A percentile compares a stretch with the other conserved stretches of the same genome.
Evolutionary conservation across 2,113 vertebrate species (phyloP).

Genomic region (Trogon melanurus): DNA sequence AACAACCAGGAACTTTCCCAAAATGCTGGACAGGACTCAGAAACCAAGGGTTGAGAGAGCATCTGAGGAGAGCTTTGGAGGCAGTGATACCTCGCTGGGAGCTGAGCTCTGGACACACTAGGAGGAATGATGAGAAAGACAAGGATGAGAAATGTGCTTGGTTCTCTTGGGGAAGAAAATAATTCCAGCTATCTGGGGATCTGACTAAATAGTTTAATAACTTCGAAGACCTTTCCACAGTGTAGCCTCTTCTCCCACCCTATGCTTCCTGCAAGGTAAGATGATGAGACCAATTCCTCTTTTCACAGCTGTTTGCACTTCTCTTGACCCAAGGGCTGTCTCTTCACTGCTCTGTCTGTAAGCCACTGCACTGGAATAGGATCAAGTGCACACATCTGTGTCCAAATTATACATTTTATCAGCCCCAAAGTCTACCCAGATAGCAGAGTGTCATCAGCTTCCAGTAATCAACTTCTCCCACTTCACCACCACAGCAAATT

Average conservation of each 20-base stretch:
- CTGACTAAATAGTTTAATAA: background rate
- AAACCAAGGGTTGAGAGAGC: background rate
- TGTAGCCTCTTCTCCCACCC: accelerated
- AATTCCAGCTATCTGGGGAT: background rate
- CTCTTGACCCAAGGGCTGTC: background rate
- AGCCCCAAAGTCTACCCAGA: slow-evolving; percentile 18
- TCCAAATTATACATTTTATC: background rate
- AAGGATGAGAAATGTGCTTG: background rate
- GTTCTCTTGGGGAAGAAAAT: background rate
- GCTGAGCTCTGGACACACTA: accelerated
- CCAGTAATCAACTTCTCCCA: background rate
- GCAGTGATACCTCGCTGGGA: background rate
- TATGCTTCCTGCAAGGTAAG: background rate
- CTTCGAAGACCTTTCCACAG: background rate
- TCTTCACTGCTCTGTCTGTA: background rate
- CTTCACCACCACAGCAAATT: background rate
- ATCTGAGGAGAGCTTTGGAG: background rate
- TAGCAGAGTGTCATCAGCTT: background rate
- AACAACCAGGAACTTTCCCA: background rate
- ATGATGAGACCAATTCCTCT: background rate
- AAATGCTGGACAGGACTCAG: background rate
- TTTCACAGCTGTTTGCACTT: background rate
- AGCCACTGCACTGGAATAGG: background rate
- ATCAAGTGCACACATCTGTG: background rate
- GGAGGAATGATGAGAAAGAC: background rate